Evolutionary conservation across 92 coral and sea anemone species (phyloP), one percentile per base, ranked within the genome.

Genomic region (Palythoa grandiflora): DNA sequence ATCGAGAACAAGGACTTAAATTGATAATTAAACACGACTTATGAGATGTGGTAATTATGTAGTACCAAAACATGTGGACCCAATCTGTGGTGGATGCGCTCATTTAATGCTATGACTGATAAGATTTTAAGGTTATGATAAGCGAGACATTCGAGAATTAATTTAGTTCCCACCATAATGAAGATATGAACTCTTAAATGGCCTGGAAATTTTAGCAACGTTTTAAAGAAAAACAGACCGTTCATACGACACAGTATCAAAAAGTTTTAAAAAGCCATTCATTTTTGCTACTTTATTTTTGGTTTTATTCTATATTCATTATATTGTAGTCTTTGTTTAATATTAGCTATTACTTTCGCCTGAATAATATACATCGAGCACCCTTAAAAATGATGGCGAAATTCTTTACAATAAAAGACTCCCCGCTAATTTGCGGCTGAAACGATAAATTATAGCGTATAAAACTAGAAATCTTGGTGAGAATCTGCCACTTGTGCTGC

Each of bases 81-180:
- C 73, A 3, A 63, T 21, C 66, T 17, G 73, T 36, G 84, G 72
- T 17, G 53, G 60, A 79, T 61, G 20, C 16, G 71, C 36, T n/a
- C 52, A 59, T 78, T 15, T 50, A 10, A 38, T 55, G 52, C 36
- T 59, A 37, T 15, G 28, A 54, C 68, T 78, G 72, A 79, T 79
- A 59, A 79, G 57, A 39, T 57, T 47, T 61, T 16, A 52, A 11
- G 38, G 19, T 17, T 53, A 78, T 44, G 84, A 79, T 79, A 59
- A 79, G 84, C 68, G 36, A 68, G 66, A 40, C n/a, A 79, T 61
- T 79, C 38, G 70, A 44, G 47, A 37, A 65, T 79, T 79, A 60
- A 54, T 47, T 61, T 79, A 57, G 44, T 38, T 59, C 38, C 14
- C 35, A 75, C 19, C 16, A 16, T n/a, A 53, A 55, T 6, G 71